Evolutionary conservation across 35 echinoderm and acorn worm species (phyloP).

Genomic region (Hemicentrotus pulcherrimus): DNA sequence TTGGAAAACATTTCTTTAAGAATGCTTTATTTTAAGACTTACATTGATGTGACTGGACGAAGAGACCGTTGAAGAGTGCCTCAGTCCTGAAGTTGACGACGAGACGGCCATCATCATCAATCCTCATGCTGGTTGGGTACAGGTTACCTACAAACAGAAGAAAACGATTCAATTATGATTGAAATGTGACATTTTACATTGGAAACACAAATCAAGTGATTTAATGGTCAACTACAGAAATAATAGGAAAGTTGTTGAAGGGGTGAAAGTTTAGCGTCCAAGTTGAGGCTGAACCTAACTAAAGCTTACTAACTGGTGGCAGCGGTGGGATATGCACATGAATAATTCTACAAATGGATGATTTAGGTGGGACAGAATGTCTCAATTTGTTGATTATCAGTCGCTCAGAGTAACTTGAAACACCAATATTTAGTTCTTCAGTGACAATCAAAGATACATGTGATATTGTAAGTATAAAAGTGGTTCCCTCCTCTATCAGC

Average conservation of each 20-base stretch:
- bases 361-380: background rate
- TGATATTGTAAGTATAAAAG: too few species aligned
- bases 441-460: too few species aligned
- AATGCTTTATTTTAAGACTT: background rate
- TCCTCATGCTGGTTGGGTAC: constrained; percentile 99
- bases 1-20: too few species aligned
- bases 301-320: background rate
- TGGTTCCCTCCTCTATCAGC: too few species aligned
- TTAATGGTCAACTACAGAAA: too few species aligned
- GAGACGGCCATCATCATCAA: constrained; percentile 88
- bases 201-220: background rate
- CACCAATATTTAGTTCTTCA: too few species aligned
- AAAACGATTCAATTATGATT: background rate
- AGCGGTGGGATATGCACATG: background rate
- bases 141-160: constrained; percentile 71
- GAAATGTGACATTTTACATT: background rate
- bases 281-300: too few species aligned
- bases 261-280: too few species aligned
- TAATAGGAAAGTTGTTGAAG: too few species aligned
- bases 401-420: background rate
- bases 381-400: background rate
- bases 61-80: constrained; percentile 90
- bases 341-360: background rate
- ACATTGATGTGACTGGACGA: constrained; percentile 83
- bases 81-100: constrained; percentile 99